These are phyloP conservation scores for Glaucopsyche alexis DNA, from an alignment of 2,888 invertebrate species.

Conservation along the genomic window DNA sequence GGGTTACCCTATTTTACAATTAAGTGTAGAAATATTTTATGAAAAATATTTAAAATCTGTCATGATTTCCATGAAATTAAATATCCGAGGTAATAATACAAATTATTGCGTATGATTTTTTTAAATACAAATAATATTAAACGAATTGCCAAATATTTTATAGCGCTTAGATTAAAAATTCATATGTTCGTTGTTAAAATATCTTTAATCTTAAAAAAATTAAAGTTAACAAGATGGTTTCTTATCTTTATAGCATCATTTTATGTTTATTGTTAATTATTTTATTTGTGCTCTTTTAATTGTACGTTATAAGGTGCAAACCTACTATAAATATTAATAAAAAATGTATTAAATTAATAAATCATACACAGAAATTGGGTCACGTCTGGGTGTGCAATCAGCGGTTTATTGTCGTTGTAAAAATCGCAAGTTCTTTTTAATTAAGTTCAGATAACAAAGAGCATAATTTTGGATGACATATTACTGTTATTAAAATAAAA, in stretches of 20 bases:
- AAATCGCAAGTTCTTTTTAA: neutral
- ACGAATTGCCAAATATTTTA: neutral
- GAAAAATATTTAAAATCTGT: too few species aligned
- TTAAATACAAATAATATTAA: too few species aligned
- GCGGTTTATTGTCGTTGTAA: slow-evolving; percentile 9
- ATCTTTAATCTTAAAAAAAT: neutral
- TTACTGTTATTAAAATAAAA: neutral
- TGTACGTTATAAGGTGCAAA: slow-evolving; percentile 6
- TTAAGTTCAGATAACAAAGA: neutral
- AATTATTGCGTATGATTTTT: too few species aligned
- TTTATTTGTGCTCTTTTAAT: slow-evolving; percentile 7
- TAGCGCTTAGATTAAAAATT: neutral
- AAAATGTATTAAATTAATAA: slow-evolving; percentile 10
- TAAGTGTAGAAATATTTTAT: too few species aligned
- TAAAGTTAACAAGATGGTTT: neutral
- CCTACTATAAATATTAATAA: slow-evolving; percentile 11
- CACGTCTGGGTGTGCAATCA: neutral
- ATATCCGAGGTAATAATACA: too few species aligned
- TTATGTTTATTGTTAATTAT: slow-evolving; percentile 12
- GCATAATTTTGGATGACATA: neutral
- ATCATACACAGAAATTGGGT: slow-evolving; percentile 14
- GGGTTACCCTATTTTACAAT: too few species aligned
- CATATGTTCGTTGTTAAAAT: neutral
- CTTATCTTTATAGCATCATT: neutral
- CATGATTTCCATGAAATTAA: too few species aligned